phyloP scores from a whole-genome alignment of 2,888 invertebrate genomes.

The Toxonevra muliebris region DNA sequence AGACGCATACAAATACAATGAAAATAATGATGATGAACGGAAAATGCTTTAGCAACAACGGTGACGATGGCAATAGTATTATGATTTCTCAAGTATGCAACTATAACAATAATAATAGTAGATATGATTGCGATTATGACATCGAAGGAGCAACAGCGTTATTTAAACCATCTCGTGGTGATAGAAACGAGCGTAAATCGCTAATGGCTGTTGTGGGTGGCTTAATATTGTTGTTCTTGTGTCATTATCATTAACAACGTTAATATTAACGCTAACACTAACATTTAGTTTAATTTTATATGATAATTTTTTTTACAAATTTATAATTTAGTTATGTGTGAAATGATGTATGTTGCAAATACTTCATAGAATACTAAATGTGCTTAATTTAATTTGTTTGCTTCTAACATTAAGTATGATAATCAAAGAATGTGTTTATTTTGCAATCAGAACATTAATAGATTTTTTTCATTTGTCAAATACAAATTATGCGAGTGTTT shows the following conservation, averaged over 20 bases:
- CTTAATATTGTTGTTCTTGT: slow-evolving; percentile 29
- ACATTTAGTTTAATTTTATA: no score
- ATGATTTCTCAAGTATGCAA: slow-evolving; percentile 37
- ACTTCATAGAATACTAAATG: no score
- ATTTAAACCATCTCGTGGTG: slow-evolving; percentile 1
- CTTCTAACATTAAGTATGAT: no score
- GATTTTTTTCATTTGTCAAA: no score
- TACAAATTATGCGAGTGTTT: no score
- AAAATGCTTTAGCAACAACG: slow-evolving; percentile 20
- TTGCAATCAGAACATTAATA: no score
- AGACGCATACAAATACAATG: slow-evolving; percentile 12
- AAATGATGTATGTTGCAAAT: no score
- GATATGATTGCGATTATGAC: slow-evolving; percentile 4
- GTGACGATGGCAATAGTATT: slow-evolving; percentile 33
- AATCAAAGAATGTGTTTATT: no score
- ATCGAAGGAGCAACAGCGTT: background rate
- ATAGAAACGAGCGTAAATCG: slow-evolving; percentile 21
- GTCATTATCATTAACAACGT: slow-evolving; percentile 17
- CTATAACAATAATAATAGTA: slow-evolving; percentile 10
- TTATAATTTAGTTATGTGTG: no score
- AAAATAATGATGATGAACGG: slow-evolving; percentile 17
- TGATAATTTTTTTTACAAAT: no score
- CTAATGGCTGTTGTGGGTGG: slow-evolving; percentile 29
- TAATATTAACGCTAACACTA: no score
- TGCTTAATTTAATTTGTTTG: no score